Percentiles rank a stretch among this genome's conserved stretches.
Conservation (phyloP, 2,797 vertebrate genomes). For the Sternotherus odoratus region DNA sequence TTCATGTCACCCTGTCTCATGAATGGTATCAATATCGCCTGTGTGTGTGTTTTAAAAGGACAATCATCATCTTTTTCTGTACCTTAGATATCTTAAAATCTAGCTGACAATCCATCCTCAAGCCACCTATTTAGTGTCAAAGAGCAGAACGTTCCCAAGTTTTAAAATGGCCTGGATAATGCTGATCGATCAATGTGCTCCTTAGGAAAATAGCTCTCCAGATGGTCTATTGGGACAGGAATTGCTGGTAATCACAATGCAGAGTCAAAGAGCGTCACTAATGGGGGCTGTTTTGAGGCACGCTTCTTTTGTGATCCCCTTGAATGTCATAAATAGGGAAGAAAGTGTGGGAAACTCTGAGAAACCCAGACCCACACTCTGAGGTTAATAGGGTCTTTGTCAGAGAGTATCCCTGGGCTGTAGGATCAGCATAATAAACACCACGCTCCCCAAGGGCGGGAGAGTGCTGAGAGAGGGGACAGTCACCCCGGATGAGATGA, state of each 20-base stretch:
- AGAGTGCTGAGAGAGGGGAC: slow-evolving; percentile 56
- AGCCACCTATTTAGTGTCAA: slow-evolving; percentile 76
- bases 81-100: slow-evolving; percentile 66
- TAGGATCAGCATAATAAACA: slow-evolving; percentile 75
- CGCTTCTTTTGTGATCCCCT: slow-evolving; percentile 82
- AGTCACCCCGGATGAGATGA: neutral
- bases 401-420: slow-evolving; percentile 55
- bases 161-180: slow-evolving; percentile 69
- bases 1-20: slow-evolving; percentile 1
- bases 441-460: slow-evolving; percentile 53
- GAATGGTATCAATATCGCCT: neutral
- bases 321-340: slow-evolving; percentile 80
- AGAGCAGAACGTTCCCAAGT: slow-evolving; percentile 78
- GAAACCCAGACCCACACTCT: slow-evolving; percentile 79
- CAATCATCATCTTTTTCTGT: neutral
- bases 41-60: slow-evolving; percentile 29
- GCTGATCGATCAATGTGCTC: slow-evolving; percentile 72
- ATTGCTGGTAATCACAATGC: slow-evolving; percentile 74
- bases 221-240: slow-evolving; percentile 78
- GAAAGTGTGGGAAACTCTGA: slow-evolving; percentile 83
- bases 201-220: slow-evolving; percentile 79
- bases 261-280: slow-evolving; percentile 73
- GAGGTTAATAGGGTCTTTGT: slow-evolving; percentile 77
- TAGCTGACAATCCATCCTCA: slow-evolving; percentile 59
- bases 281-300: slow-evolving; percentile 80